phyloP scores from a whole-genome alignment of 2,797 vertebrate genomes.

The Labeo calbasu region DNA sequence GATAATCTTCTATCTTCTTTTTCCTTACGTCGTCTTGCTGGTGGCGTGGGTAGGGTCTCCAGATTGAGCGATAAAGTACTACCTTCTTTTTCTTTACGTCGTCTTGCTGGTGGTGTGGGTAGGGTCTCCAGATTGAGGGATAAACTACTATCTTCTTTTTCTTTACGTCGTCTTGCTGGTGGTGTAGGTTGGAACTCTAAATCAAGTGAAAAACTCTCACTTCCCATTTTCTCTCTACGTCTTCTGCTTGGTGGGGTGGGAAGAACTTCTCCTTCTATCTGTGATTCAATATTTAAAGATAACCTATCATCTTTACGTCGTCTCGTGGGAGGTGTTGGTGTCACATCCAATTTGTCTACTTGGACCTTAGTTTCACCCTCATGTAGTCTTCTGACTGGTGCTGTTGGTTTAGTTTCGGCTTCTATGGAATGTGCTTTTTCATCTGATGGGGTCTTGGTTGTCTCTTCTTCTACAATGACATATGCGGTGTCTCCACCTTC shows the following conservation, averaged over 20 bases:
- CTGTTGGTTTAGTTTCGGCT: slow-evolving; percentile 9
- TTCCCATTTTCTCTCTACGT: slow-evolving; percentile 17
- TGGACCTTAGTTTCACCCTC: slow-evolving; percentile 29
- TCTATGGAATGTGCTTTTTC: background rate
- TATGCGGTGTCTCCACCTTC: background rate
- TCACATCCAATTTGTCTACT: slow-evolving; percentile 1
- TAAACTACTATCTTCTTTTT: slow-evolving; percentile 2
- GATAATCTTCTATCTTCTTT: slow-evolving; percentile 6
- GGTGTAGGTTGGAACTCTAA: slow-evolving; percentile 30
- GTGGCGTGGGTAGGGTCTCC: slow-evolving; percentile 10
- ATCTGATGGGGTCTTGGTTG: background rate
- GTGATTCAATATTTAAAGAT: slow-evolving; percentile 24
- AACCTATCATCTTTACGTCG: slow-evolving; percentile 18
- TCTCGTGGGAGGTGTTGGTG: slow-evolving; percentile 34
- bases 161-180: slow-evolving; percentile 12
- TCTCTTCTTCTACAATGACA: background rate
- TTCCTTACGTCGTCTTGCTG: slow-evolving; percentile 30
- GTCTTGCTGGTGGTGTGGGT: slow-evolving; percentile 29
- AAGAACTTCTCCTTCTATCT: slow-evolving; percentile 34
- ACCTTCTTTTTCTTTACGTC: slow-evolving; percentile 20
- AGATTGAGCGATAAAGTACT: slow-evolving; percentile 21
- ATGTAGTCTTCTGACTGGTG: slow-evolving; percentile 34
- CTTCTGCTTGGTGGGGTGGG: slow-evolving; percentile 50
- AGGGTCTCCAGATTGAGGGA: slow-evolving; percentile 32
- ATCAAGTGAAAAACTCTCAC: slow-evolving; percentile 38